These are phyloP conservation scores for Lepidonotus clava DNA, from an alignment of 2,888 invertebrate genomes.

Conservation along the genomic window DNA sequence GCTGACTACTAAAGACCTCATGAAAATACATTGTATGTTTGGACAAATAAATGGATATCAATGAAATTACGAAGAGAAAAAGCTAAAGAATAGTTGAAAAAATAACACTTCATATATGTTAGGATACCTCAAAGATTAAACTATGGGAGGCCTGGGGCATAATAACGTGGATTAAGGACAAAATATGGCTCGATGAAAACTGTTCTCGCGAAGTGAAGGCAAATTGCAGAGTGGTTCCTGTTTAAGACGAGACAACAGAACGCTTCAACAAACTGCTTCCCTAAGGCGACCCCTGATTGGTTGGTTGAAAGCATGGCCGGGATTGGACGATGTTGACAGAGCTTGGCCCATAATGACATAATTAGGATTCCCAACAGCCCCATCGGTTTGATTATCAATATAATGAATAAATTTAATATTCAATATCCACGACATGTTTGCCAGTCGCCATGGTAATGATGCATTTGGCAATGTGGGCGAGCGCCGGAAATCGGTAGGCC, in stretches of 20 bases:
- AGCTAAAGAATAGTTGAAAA: too few relatives aligned
- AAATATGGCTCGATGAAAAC: too few relatives aligned
- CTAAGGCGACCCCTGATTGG: neutral
- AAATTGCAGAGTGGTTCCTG: neutral
- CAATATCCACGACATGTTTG: neutral
- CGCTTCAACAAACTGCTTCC: neutral
- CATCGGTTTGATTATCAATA: constrained; percentile 18
- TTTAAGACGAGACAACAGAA: constrained; percentile 4
- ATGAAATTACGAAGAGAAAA: too few relatives aligned
- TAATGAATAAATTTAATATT: constrained; percentile 41
- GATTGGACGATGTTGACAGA: neutral
- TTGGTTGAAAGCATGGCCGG: neutral
- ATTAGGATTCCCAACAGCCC: constrained; percentile 20
- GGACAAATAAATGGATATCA: too few relatives aligned
- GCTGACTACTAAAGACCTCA: too few relatives aligned
- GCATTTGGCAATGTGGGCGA: too few relatives aligned
- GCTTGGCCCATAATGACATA: neutral
- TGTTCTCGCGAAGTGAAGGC: neutral
- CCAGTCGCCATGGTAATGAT: neutral
- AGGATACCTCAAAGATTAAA: too few relatives aligned
- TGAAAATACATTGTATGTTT: too few relatives aligned
- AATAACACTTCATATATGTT: too few relatives aligned
- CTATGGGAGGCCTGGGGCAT: too few relatives aligned
- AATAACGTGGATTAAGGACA: too few relatives aligned
- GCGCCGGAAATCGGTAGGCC: too few relatives aligned